phyloP scores from a whole-genome alignment of 1,140 invertebrate species.

The Dinothrombium tinctorium region DNA sequence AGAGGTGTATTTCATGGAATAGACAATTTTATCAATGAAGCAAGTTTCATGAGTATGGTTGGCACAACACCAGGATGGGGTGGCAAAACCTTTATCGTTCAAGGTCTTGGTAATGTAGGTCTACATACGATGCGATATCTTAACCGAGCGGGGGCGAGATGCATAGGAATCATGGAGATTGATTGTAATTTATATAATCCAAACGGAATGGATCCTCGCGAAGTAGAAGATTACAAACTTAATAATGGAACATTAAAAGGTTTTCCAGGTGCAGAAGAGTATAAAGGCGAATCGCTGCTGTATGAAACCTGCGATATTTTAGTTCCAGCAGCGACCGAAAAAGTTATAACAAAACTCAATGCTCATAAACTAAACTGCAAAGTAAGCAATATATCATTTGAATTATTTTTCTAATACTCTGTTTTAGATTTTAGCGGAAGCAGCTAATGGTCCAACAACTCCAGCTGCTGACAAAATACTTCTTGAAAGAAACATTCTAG shows the following conservation, averaged over 20 bases:
- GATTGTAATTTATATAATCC: conserved; percentile 79
- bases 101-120: conserved; percentile 98
- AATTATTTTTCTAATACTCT: conserved; percentile 2
- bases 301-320: conserved; percentile 93
- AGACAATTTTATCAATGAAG: conserved; percentile 92
- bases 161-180: conserved; percentile 79
- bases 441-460: conserved; percentile 57
- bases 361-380: conserved; percentile 74
- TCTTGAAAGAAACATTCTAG: conserved; percentile 73
- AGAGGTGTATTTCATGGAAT: conserved; percentile 92
- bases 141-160: conserved; percentile 74
- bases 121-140: conserved; percentile 90
- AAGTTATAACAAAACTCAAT: conserved; percentile 83
- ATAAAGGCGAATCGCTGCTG: conserved; percentile 63
- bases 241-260: conserved; percentile 78
- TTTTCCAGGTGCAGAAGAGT: conserved; percentile 67
- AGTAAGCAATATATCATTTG: conserved; percentile 24
- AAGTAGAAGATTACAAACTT: conserved; percentile 34
- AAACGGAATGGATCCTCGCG: conserved; percentile 83
- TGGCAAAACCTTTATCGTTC: conserved; percentile 91
- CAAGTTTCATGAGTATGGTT: conserved; percentile 87
- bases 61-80: conserved; percentile 84
- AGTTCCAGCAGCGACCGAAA: conserved; percentile 86
- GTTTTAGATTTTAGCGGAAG: conserved; percentile 3
- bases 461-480: conserved; percentile 89